Evolutionary conservation across 1,140 invertebrate genomes (phyloP), one percentile per base, ranked within the genome.

Genomic region (Nomia melanderi): DNA sequence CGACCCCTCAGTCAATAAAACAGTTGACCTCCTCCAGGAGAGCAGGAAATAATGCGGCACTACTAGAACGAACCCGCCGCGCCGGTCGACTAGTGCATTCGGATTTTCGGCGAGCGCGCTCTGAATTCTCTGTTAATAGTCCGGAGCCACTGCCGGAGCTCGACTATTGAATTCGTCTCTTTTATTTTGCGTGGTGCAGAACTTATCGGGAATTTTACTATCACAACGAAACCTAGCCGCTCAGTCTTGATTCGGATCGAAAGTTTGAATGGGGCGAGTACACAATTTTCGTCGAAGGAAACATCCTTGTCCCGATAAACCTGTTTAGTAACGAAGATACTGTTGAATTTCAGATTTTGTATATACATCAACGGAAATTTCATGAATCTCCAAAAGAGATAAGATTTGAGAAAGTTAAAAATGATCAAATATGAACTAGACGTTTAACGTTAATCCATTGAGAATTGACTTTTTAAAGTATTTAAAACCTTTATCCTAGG

Each of bases 1-100:
- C 71, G 65, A 78, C 81, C 79, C 81, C 81, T 83, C 74, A 77
- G 81, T 77, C 85, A 87, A 86, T 88, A 87, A 88, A 88, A 87
- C 86, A 86, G 86, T 85, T 83, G 85, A 88, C 85, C 87, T 83
- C 85, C 80, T 88, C 78, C 81, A 78, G 75, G 72, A 76, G 72
- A 82, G 77, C 57, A 62, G 66, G 65, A 75, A 83, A 78, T 67
- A 83, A 84, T 66, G 77, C 71, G 62, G 47, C 82, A 50, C 65
- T 20, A 20, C 39, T 47, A 72, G 70, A 70, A 66, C 69, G n/a
- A n/a, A n/a, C n/a, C n/a, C n/a, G n/a, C n/a, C n/a, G n/a, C 59
- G 57, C 27, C n/a, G 41, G 53, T n/a, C n/a, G 67, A 39, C 44
- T 69, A 59, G 67, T 23, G 70, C 66, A 25, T 59, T 82, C 53